phyloP scores from a whole-genome alignment of 2,888 invertebrate species.

The Agonopterix arenella region DNA sequence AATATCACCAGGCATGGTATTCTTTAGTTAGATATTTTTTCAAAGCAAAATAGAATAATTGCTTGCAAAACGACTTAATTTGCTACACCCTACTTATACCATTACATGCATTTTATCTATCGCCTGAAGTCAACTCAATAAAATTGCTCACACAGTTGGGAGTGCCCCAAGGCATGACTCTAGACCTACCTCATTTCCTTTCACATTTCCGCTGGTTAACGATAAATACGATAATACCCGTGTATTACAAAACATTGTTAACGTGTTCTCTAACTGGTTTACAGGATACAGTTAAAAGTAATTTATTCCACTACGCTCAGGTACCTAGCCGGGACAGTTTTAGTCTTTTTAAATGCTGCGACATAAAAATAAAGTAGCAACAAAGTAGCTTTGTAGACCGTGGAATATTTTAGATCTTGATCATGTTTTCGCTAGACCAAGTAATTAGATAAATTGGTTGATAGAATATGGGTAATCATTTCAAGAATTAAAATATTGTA shows the following conservation, averaged over 20 bases:
- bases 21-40: too few species aligned
- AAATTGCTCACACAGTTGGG: slow-evolving; percentile 29
- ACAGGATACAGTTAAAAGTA: slow-evolving; percentile 52
- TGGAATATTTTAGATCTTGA: slow-evolving; percentile 38
- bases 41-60: background rate
- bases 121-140: slow-evolving; percentile 17
- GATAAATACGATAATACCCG: slow-evolving; percentile 56
- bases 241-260: slow-evolving; percentile 58
- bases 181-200: slow-evolving; percentile 45
- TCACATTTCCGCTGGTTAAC: slow-evolving; percentile 57
- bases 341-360: slow-evolving; percentile 15
- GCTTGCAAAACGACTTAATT: too few species aligned
- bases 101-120: slow-evolving; percentile 12
- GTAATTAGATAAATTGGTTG: too few species aligned
- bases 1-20: too few species aligned
- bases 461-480: too few species aligned
- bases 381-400: slow-evolving; percentile 4
- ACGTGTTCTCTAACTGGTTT: slow-evolving; percentile 50
- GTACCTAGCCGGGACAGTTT: slow-evolving; percentile 15
- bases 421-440: too few species aligned
- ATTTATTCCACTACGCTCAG: slow-evolving; percentile 42
- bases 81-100: too few species aligned
- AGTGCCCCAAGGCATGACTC: slow-evolving; percentile 46
- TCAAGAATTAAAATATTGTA: slow-evolving; percentile 20
- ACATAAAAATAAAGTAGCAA: slow-evolving; percentile 25